Conservation (phyloP, 2,113 vertebrate species). For the Dipodomys spectabilis region DNA sequence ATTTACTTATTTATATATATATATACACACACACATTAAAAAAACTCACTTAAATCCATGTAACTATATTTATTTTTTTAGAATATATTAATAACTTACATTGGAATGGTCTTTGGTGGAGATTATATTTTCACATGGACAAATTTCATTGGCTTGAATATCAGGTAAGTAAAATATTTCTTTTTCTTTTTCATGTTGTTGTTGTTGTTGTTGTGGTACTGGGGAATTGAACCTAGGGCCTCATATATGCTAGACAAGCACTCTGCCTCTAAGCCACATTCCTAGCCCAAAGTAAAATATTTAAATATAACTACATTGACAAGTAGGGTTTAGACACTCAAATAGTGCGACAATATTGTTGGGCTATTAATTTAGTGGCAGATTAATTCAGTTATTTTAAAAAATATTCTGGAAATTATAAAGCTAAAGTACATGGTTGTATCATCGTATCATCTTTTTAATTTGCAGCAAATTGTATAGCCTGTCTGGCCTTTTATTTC, state of each 20-base stretch:
- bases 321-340: neutral
- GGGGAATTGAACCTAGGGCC: no score
- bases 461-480: neutral
- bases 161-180: slow-evolving; percentile 90
- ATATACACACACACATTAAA: neutral
- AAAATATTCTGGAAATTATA: no score
- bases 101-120: slow-evolving; percentile 98
- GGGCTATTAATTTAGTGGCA: neutral
- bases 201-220: no score
- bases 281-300: neutral
- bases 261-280: no score
- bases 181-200: no score
- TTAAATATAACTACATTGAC: neutral
- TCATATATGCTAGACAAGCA: no score
- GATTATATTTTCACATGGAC: slow-evolving; percentile 99
- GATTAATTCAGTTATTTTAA: neutral
- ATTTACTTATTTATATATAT: no score
- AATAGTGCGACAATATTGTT: neutral
- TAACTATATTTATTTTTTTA: slow-evolving; percentile 81
- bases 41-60: slow-evolving; percentile 12
- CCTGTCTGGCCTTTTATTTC: neutral
- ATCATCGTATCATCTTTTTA: neutral
- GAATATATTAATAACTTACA: slow-evolving; percentile 98
- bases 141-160: slow-evolving; percentile 97
- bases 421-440: no score